These are phyloP conservation scores for Polydrusus tereticollis DNA, from an alignment of 2,888 invertebrate species.

Conservation along the genomic window DNA sequence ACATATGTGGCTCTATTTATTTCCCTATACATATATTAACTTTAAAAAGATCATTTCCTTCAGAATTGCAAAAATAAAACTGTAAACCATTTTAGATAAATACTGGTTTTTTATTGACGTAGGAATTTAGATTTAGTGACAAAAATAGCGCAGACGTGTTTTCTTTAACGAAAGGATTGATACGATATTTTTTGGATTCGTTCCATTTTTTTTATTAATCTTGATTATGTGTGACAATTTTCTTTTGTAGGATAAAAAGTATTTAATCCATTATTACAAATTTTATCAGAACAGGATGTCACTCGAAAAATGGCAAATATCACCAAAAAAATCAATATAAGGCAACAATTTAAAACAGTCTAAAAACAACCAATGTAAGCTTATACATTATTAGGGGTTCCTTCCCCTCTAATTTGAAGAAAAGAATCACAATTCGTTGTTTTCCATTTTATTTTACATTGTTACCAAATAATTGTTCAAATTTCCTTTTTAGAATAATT, in stretches of 20 bases:
- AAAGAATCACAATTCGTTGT: no score
- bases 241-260: background rate
- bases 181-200: background rate
- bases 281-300: no score
- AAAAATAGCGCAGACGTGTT: conserved; percentile 11
- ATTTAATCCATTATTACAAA: no score
- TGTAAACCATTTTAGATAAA: background rate
- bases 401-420: no score
- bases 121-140: conserved; percentile 3
- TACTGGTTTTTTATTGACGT: conserved; percentile 2
- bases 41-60: background rate
- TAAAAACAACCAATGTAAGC: no score
- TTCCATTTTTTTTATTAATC: conserved; percentile 10
- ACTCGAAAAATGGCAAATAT: no score
- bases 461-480: no score
- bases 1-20: background rate
- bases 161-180: background rate
- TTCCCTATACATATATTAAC: background rate
- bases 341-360: no score
- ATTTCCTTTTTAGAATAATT: no score
- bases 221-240: background rate
- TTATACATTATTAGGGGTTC: no score
- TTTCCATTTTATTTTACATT: no score
- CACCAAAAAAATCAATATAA: no score
- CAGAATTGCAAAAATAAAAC: background rate